Base-by-base conservation (phyloP, 2,888 invertebrate genomes). In the Phasia obesa region DNA sequence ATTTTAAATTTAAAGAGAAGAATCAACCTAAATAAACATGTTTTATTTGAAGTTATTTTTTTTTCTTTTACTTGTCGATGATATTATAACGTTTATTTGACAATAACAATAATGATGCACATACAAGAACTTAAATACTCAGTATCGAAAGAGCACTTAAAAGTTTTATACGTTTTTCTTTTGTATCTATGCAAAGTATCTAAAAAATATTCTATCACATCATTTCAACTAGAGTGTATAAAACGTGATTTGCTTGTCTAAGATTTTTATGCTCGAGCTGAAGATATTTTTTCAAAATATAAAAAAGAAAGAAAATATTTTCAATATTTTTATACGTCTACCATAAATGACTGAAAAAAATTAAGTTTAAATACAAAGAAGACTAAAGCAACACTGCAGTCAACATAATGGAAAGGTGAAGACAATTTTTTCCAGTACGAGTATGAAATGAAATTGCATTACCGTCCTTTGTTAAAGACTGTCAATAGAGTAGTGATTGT, bases 191-290 rank as follows among this genome's bases (percentile, higher is more conserved):
- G 79, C 71, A 79, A 79, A 79, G 60, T 79, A 71, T 69, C 81
- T 38, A 5, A 11, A n/a, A 25, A 51, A 57, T 49, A n/a, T n/a
- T 44, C 55, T 60, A 59, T 60, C 83, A 70, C 65, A 79, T 67
- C 60, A 15, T 49, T 71, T 49, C 53, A 57, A 79, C 53, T 71
- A 62, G 59, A 83, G 75, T 75, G 71, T 57, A 71, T 67, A 38
- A 49, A 79, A 83, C 83, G 83, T 83, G 83, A 79, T 83, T 83
- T 83, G 83, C 57, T 83, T 83, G 65, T 38, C 35, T 51, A 83
- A 79, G 70, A 79, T 79, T 71, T 77, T 59, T 35, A 35, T 35
- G 35, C 35, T 6, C 9, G 35, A 35, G 11, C 35, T 35, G 5
- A 35, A 35, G 35, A 35, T 35, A 11, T 35, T 35, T n/a, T n/a